Evolutionary conservation across 1,140 invertebrate genomes (phyloP), one percentile per base, ranked within the genome.

Genomic region (Homarus americanus): DNA sequence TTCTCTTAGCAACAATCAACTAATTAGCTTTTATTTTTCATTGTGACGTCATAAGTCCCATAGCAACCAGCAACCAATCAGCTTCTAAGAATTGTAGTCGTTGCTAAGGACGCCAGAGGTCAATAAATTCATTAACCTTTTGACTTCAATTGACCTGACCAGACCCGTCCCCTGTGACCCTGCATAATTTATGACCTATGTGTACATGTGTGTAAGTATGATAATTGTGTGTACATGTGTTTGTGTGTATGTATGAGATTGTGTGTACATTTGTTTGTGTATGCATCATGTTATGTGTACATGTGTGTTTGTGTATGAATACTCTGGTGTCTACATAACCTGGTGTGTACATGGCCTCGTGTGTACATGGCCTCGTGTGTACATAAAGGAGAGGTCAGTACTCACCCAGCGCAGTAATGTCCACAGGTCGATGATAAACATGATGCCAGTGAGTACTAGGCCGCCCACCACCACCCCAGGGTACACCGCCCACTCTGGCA

Each of bases 391-490:
- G 28, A 34, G 36, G 53, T 17, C 15, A 0, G 15, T 2, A 58
- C 75, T 85, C 69, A 85, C 83, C 83, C 83, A 85, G 69, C 28
- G n/a, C n/a, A 75, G 40, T 40, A 85, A 40, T 10, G 83, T 73
- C 10, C 34, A 63, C 9, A 49, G 58, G 83, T 85, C 83, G 17
- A 85, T 0, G 12, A n/a, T 12, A n/a, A 72, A 36, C 7, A 85
- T 38, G 10, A 75, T n/a, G 1, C 44, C n/a, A 36, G 40, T 10
- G 10, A 85, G 69, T 40, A 53, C 1, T 24, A 34, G 36, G 10
- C 10, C n/a, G 24, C n/a, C 38, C 38, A 53, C 10, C 36, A 36
- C 36, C 24, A 75, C 20, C 12, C 40, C 49, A 0, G 83, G 83
- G 34, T 85, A 85, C 69, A 85, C 83, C 0, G 75, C 28, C 69